Evolutionary conservation across 2,113 vertebrate genomes (phyloP).

Genomic region (Barbus barbus): DNA sequence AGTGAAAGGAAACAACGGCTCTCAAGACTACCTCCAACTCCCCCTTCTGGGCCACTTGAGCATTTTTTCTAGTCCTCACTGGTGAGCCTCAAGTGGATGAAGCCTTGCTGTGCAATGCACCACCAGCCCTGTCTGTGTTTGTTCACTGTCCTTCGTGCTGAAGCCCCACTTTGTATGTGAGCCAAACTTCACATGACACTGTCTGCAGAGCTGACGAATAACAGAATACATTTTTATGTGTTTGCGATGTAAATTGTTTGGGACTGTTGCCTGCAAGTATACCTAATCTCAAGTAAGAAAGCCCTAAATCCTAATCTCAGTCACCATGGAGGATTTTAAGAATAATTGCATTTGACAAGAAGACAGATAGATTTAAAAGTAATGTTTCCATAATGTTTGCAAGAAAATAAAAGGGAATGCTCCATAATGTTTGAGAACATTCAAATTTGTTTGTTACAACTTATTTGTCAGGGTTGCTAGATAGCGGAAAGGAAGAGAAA

Average conservation of each 20-base stretch:
- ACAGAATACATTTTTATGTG: not conserved
- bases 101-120: slow-evolving; percentile 1
- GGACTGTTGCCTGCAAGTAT: not conserved
- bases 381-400: too few relatives aligned
- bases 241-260: not conserved
- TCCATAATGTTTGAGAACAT: too few relatives aligned
- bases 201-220: not conserved
- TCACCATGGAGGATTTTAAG: too few relatives aligned
- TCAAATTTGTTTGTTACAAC: too few relatives aligned
- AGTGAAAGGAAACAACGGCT: not conserved
- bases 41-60: slow-evolving; percentile 29
- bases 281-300: too few relatives aligned
- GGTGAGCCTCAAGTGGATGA: slow-evolving; percentile 18
- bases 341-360: too few relatives aligned
- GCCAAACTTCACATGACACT: not conserved
- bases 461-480: too few relatives aligned
- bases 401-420: too few relatives aligned
- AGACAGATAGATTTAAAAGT: too few relatives aligned
- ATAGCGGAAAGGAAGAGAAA: too few relatives aligned
- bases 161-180: not conserved
- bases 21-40: slow-evolving; percentile 6
- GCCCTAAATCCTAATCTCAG: too few relatives aligned
- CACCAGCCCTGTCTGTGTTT: slow-evolving; percentile 4
- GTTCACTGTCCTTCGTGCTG: slow-evolving; percentile 13
- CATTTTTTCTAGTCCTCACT: not conserved